Percentiles rank a stretch among this genome's conserved stretches.
Evolutionary conservation across 2,888 invertebrate species (phyloP).

Genomic region (Dasysyrphus tricinctus): DNA sequence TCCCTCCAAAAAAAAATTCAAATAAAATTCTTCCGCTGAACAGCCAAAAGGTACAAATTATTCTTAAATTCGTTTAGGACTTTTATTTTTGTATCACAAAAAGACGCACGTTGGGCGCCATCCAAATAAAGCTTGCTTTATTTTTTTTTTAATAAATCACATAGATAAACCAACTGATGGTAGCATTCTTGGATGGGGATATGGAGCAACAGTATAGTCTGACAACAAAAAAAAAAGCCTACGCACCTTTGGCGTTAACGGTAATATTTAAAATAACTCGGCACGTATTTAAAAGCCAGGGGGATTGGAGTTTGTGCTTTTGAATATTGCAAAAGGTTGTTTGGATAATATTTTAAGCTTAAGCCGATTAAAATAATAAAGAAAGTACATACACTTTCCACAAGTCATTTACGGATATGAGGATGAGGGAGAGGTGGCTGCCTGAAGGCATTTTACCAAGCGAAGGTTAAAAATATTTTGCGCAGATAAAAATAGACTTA

Average conservation of each 20-base stretch:
- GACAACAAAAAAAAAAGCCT: not conserved
- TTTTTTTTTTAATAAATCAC: slow-evolving; percentile 35
- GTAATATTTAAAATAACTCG: slow-evolving; percentile 16
- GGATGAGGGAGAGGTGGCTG: not conserved
- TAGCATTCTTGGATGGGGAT: not conserved
- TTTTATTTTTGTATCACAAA: not conserved
- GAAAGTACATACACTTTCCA: not conserved
- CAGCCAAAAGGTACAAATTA: slow-evolving; percentile 8
- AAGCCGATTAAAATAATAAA: slow-evolving; percentile 12
- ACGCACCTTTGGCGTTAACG: not conserved
- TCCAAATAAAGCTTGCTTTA: slow-evolving; percentile 9
- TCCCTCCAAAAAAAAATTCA: not conserved
- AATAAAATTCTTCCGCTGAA: not conserved
- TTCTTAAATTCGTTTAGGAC: slow-evolving; percentile 15
- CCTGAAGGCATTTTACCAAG: not conserved
- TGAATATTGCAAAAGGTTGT: not conserved
- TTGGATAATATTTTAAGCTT: not conserved
- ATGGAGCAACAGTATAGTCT: not conserved
- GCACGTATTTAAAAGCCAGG: slow-evolving; percentile 2
- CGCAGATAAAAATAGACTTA: slow-evolving; percentile 1
- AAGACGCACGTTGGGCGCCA: slow-evolving; percentile 2
- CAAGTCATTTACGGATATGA: not conserved
- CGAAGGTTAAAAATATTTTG: slow-evolving; percentile 1
- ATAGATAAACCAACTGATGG: slow-evolving; percentile 22
- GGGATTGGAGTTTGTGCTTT: not conserved